These are phyloP conservation scores for Agonopterix heracliana DNA, from an alignment of 2,888 invertebrate genomes.

Conservation along the genomic window DNA sequence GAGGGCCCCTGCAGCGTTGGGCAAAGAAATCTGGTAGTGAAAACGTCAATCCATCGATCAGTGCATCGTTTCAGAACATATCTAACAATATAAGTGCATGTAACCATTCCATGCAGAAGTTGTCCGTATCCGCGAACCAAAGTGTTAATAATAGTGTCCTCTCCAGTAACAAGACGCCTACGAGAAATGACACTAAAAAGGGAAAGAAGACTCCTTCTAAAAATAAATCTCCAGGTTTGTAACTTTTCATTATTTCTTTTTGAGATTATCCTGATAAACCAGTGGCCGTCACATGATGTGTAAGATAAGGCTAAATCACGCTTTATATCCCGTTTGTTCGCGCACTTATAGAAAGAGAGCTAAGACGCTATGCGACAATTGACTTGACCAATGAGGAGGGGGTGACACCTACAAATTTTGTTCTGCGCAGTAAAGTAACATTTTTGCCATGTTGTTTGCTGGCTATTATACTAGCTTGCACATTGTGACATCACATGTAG, in stretches of 20 bases:
- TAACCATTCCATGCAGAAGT: conserved; percentile 80
- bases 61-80: conserved; percentile 60
- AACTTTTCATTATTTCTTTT: background rate
- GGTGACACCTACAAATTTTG: too few species aligned
- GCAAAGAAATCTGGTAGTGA: conserved; percentile 83
- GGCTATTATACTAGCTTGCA: too few species aligned
- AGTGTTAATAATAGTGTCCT: conserved; percentile 72
- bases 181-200: conserved; percentile 68
- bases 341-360: too few species aligned
- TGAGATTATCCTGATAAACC: too few species aligned
- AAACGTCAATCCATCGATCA: conserved; percentile 65
- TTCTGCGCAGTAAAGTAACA: too few species aligned
- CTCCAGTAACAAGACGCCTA: conserved; percentile 75
- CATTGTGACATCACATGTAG: too few species aligned
- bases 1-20: conserved; percentile 87
- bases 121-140: conserved; percentile 76
- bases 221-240: conserved; percentile 79
- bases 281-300: too few species aligned
- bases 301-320: too few species aligned
- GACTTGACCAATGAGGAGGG: too few species aligned
- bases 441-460: too few species aligned
- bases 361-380: too few species aligned
- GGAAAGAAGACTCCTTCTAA: conserved; percentile 82
- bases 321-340: too few species aligned
- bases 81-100: conserved; percentile 75